Base-by-base conservation (phyloP, 2,113 vertebrate genomes). In the Sebastes fasciatus region DNA sequence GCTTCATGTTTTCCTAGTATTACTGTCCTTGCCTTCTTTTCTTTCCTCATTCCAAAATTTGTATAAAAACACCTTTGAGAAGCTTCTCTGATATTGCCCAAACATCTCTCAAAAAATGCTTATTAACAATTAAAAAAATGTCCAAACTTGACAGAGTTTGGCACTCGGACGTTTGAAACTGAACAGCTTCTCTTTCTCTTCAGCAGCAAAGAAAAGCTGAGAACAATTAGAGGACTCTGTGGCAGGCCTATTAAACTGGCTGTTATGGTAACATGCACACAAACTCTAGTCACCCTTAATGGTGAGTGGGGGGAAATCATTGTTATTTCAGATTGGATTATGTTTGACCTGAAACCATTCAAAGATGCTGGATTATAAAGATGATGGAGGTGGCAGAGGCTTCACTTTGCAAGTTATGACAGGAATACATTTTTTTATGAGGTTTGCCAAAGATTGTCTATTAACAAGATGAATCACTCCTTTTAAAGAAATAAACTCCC, bases 201-300 rank as follows among this genome's bases (percentile, higher is more conserved):
- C 43, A 70, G 57, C 14, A 66, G 77, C 58, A 60, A 21, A 46
- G 54, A 17, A 60, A 58, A 34, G n/a, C 45, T 61, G 11, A 64
- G 49, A 75, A 86, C 72, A 83, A 74, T 86, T 23, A 73, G 12
- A 43, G 1, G 45, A 52, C 45, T 65, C 0, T 69, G 34, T 48
- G 42, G 26, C 42, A 78, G 64, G 16, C 72, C 51, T 74, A 40
- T 85, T 86, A 88, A 88, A 76, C 67, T 74, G 78, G 85, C 65
- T 91, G 92, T 88, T 79, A 91, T 88, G 89, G 92, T 64, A 88
- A 91, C 88, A 60, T 10, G 26, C 52, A 90, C 86, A 91, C 86
- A 91, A 87, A 90, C 81, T 54, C 67, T 26, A 12, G 51, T 19
- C 67, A 70, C 57, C 5, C 10, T 64, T 23, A 34, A n/a, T 74